Conservation (phyloP, 2,888 invertebrate species). For the Seira sanloemensis region DNA sequence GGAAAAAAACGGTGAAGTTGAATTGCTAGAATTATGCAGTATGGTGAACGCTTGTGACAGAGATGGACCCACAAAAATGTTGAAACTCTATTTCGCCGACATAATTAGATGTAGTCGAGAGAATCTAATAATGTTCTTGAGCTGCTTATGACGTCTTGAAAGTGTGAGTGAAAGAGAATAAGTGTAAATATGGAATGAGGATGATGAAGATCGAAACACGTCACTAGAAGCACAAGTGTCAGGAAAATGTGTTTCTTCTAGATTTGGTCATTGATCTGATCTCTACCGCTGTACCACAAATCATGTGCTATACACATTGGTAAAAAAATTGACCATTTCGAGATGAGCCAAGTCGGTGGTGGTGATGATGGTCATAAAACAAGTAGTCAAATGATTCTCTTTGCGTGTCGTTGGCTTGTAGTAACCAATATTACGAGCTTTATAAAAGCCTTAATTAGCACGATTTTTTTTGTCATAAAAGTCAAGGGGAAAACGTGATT, state of each 20-base stretch:
- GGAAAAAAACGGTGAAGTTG: neutral
- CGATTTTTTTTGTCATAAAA: neutral
- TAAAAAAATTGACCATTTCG: too few species aligned
- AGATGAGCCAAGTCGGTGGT: too few species aligned
- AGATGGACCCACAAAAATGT: slow-evolving; percentile 1
- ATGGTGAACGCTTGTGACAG: neutral
- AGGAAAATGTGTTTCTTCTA: neutral
- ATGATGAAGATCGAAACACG: neutral
- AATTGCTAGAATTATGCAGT: neutral
- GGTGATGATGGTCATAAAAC: too few species aligned
- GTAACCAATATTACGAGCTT: too few species aligned
- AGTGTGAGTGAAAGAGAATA: neutral
- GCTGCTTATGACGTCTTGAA: neutral
- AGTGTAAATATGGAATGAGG: slow-evolving; percentile 17
- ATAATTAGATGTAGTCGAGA: too few species aligned
- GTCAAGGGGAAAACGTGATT: neutral
- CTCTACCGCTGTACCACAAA: neutral
- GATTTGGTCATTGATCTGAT: slow-evolving; percentile 46
- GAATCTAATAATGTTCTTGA: neutral
- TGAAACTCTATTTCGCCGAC: too few species aligned
- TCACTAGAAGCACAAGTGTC: neutral
- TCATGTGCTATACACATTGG: too few species aligned
- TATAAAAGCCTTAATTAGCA: too few species aligned
- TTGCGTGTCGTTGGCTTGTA: neutral
- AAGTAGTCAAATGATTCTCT: too few species aligned